Conservation (phyloP, 92 coral and sea anemone species). For the Porites rus region DNA sequence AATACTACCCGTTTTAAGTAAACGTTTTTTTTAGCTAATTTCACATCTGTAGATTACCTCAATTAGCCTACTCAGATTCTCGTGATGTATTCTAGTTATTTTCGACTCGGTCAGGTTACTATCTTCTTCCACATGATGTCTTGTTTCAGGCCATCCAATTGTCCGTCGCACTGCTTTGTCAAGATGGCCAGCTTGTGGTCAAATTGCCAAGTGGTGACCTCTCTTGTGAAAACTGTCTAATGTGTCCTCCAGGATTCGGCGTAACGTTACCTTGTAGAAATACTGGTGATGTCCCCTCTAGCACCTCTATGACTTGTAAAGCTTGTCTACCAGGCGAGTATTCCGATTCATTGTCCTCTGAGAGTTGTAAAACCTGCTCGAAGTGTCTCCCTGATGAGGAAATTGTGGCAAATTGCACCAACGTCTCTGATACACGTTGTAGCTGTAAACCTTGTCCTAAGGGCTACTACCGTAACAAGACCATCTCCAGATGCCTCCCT, state of each 20-base stretch:
- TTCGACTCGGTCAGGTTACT: background rate
- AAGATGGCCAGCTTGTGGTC: background rate
- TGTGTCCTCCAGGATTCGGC: conserved; percentile 34
- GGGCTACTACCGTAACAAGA: conserved; percentile 33
- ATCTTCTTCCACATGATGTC: background rate
- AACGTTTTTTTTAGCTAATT: too few relatives aligned
- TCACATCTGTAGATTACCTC: too few relatives aligned
- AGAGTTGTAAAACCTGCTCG: conserved; percentile 40
- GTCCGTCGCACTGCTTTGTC: background rate
- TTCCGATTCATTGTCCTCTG: conserved; percentile 29
- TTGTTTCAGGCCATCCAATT: background rate
- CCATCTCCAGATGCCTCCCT: conserved; percentile 23
- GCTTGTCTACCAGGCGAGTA: conserved; percentile 1
- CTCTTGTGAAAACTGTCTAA: conserved; percentile 1
- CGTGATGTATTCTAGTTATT: background rate
- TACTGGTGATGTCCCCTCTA: background rate
- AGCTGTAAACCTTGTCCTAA: conserved; percentile 29
- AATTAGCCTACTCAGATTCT: too few relatives aligned
- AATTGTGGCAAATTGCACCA: background rate
- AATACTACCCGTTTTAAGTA: too few relatives aligned
- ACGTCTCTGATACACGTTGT: conserved; percentile 11
- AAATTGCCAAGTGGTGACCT: background rate
- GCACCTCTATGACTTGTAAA: background rate
- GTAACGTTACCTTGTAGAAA: background rate
- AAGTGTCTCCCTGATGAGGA: conserved; percentile 16